Evolutionary conservation across 2,888 invertebrate genomes (phyloP).

Genomic region (Ferrisia virgata): DNA sequence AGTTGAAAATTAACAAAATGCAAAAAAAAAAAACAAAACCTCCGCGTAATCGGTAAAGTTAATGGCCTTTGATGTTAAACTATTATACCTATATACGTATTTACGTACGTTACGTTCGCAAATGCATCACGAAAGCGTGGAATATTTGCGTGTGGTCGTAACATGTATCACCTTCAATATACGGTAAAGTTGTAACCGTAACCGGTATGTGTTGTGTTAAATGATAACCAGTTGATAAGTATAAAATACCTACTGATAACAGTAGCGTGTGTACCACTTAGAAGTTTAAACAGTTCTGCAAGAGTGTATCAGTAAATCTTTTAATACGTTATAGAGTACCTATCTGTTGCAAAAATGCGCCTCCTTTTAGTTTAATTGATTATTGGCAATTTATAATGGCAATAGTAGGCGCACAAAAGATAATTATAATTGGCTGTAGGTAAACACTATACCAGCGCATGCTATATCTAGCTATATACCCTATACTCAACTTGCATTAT

Average conservation of each 20-base stretch:
- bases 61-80: slow-evolving; percentile 31
- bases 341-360: slow-evolving; percentile 15
- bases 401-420: slow-evolving; percentile 23
- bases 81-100: too few species aligned
- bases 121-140: slow-evolving; percentile 11
- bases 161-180: slow-evolving; percentile 24
- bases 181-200: slow-evolving; percentile 23
- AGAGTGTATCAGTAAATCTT: slow-evolving; percentile 30
- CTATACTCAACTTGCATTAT: neutral
- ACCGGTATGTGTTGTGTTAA: slow-evolving; percentile 38
- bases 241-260: slow-evolving; percentile 35
- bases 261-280: slow-evolving; percentile 36
- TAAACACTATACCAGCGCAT: neutral
- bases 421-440: slow-evolving; percentile 28
- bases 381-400: slow-evolving; percentile 26
- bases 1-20: neutral
- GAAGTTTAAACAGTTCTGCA: slow-evolving; percentile 29
- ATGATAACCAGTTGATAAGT: slow-evolving; percentile 37
- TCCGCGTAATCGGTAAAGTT: neutral
- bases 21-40: neutral
- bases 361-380: slow-evolving; percentile 26
- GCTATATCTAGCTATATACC: too few species aligned
- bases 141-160: slow-evolving; percentile 22
- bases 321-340: slow-evolving; percentile 5
- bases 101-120: neutral